These are phyloP conservation scores for Carposina sasakii DNA, from an alignment of 1,140 invertebrate genomes.

Conservation along the genomic window DNA sequence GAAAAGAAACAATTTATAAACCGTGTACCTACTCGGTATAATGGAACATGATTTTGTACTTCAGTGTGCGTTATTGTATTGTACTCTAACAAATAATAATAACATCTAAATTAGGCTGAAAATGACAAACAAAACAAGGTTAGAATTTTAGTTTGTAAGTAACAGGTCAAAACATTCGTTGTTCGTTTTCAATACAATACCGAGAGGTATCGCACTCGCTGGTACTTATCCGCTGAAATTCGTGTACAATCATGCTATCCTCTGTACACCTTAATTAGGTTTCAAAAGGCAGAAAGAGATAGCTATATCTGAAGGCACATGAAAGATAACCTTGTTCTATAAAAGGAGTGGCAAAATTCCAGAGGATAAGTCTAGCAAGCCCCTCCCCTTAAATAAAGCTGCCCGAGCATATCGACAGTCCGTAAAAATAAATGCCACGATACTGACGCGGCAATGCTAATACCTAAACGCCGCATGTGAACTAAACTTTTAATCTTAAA, in stretches of 20 bases:
- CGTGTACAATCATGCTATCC: no score
- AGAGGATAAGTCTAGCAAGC: no score
- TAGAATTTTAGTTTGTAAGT: conserved; percentile 48
- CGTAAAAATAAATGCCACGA: conserved; percentile 31
- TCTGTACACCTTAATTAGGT: no score
- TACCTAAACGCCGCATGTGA: conserved; percentile 27
- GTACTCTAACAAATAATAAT: conserved; percentile 30
- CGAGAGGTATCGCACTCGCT: no score
- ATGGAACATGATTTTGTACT: conserved; percentile 64
- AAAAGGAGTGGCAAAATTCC: no score
- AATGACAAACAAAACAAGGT: conserved; percentile 11
- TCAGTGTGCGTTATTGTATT: conserved; percentile 47
- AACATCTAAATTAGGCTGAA: conserved; percentile 16
- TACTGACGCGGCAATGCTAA: conserved; percentile 23
- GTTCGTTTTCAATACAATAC: conserved; percentile 27
- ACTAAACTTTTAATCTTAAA: conserved; percentile 41
- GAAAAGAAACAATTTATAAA: no score
- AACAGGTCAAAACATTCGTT: conserved; percentile 34
- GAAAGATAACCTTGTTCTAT: no score
- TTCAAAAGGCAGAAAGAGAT: no score
- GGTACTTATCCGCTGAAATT: no score
- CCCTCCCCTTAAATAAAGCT: no score
- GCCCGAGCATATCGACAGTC: no score
- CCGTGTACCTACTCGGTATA: conserved; percentile 21
- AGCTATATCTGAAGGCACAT: no score